Conservation (phyloP, 2,888 invertebrate species). For the Limnephilus auricula region DNA sequence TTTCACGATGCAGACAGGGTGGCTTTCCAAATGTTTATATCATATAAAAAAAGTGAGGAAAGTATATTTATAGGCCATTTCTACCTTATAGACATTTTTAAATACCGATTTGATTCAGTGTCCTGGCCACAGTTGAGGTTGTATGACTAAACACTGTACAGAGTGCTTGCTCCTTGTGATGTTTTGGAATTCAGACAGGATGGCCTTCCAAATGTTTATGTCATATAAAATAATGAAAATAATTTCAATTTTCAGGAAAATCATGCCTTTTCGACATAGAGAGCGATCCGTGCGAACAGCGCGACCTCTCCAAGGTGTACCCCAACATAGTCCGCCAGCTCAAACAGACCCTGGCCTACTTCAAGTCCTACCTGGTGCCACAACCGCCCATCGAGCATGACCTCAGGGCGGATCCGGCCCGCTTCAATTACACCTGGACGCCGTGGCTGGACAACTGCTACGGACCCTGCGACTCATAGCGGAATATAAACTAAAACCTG, state of each 20-base stretch:
- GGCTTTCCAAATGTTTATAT: too few species aligned
- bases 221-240: background rate
- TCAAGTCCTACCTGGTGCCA: constrained; percentile 71
- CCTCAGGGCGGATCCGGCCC: constrained; percentile 81
- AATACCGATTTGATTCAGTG: too few species aligned
- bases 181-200: background rate
- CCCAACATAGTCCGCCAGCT: constrained; percentile 63
- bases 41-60: background rate
- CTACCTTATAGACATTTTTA: too few species aligned
- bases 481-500: background rate
- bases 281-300: constrained; percentile 76
- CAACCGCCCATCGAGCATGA: constrained; percentile 75
- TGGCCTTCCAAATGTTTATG: too few species aligned
- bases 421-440: constrained; percentile 85
- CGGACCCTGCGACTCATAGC: constrained; percentile 13
- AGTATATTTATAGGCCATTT: too few species aligned
- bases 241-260: constrained; percentile 58
- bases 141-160: too few species aligned
- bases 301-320: constrained; percentile 63
- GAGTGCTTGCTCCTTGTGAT: too few species aligned
- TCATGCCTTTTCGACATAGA: constrained; percentile 76
- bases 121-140: too few species aligned
- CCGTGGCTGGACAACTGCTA: constrained; percentile 77
- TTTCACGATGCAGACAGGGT: background rate
- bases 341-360: constrained; percentile 61